These are phyloP conservation scores for Trididemnum nubilum DNA, from an alignment of 23 tunicate species.

Conservation along the genomic window DNA sequence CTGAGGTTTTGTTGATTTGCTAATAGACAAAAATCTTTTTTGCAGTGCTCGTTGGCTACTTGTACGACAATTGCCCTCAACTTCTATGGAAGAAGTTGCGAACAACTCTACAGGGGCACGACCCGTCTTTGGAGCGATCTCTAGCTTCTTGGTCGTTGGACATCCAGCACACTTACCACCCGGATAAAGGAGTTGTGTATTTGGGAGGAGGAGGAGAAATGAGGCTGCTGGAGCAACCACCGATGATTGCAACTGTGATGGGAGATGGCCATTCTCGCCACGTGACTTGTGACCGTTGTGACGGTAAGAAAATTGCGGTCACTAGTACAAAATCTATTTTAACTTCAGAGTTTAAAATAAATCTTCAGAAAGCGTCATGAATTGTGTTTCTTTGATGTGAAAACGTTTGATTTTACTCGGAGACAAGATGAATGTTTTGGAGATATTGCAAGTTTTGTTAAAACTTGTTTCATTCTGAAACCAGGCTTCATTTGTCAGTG, in stretches of 20 bases:
- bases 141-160: slow-evolving; percentile 75
- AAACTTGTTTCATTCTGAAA: too few species aligned
- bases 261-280: slow-evolving; percentile 76
- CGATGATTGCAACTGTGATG: slow-evolving; percentile 89
- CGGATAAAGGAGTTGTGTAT: slow-evolving; percentile 66
- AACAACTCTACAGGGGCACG: slow-evolving; percentile 57
- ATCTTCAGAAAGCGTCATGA: neutral
- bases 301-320: slow-evolving; percentile 50
- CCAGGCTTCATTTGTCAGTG: too few species aligned
- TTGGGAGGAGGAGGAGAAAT: slow-evolving; percentile 84
- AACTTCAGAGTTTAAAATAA: too few species aligned
- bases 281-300: slow-evolving; percentile 54
- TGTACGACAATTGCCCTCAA: slow-evolving; percentile 57
- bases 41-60: slow-evolving; percentile 75
- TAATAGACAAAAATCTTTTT: too few species aligned
- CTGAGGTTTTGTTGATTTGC: neutral
- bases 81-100: slow-evolving; percentile 63
- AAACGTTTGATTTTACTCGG: neutral
- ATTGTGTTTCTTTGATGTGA: neutral
- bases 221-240: slow-evolving; percentile 72
- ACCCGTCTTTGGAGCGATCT: slow-evolving; percentile 62
- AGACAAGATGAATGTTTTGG: too few species aligned
- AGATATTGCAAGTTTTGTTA: too few species aligned
- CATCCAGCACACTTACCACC: slow-evolving; percentile 77
- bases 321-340: neutral